Evolutionary conservation across 2,797 vertebrate species (phyloP).

Genomic region (Clarias laeviceps): DNA sequence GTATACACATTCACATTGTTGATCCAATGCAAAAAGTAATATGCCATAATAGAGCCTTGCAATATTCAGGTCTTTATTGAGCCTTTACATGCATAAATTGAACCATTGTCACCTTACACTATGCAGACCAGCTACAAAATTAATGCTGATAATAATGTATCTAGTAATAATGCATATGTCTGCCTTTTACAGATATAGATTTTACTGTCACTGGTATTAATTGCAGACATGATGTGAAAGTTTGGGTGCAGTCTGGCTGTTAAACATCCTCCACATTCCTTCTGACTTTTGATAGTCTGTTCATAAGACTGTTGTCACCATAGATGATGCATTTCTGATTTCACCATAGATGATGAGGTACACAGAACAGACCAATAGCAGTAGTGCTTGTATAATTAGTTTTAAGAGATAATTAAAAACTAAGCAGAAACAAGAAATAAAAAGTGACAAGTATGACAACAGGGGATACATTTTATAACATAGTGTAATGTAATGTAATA

Average conservation of each 20-base stretch:
- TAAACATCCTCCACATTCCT: not conserved
- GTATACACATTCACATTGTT: not conserved
- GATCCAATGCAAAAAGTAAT: not conserved
- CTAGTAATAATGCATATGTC: not conserved
- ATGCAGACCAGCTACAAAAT: not conserved
- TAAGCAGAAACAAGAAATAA: not conserved
- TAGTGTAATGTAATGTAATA: no score
- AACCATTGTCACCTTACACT: not conserved
- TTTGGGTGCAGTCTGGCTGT: not conserved
- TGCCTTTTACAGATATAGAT: not conserved
- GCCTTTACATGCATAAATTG: not conserved
- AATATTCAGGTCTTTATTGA: not conserved
- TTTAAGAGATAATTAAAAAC: not conserved
- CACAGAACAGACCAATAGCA: not conserved
- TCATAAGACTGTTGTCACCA: not conserved
- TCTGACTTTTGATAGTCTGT: not conserved
- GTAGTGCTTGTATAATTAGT: not conserved
- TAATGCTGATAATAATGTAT: not conserved
- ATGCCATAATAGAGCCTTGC: not conserved
- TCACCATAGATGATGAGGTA: not conserved
- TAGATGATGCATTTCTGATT: not conserved
- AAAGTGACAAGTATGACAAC: not conserved
- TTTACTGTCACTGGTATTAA: not conserved
- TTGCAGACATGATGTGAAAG: not conserved
- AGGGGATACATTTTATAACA: not conserved